Evolutionary conservation across 2,113 vertebrate species (phyloP).

Genomic region (Takifugu bimaculatus): DNA sequence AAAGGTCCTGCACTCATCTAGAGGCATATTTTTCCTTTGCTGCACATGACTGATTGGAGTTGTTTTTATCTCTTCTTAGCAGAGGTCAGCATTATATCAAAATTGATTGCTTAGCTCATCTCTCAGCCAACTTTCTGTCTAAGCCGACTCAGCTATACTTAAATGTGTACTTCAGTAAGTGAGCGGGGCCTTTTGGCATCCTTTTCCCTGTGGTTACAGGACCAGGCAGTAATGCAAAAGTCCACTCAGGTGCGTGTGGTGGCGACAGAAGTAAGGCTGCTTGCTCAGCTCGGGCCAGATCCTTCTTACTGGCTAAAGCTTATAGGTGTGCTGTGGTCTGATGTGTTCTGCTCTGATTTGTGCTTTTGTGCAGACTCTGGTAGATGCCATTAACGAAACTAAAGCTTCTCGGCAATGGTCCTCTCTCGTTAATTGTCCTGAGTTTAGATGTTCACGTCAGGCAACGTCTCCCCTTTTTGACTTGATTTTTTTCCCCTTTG

Average conservation of each 20-base stretch:
- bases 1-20: not conserved
- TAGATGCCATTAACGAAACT: conserved; percentile 59
- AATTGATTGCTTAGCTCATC: not conserved
- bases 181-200: conserved; percentile 40
- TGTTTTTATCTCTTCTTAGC: not conserved
- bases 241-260: conserved; percentile 69
- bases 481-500: too few species aligned
- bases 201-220: conserved; percentile 75
- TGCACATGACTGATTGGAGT: not conserved
- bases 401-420: conserved; percentile 26
- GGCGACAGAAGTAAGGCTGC: conserved; percentile 57
- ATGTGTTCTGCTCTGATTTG: conserved; percentile 48
- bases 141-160: conserved; percentile 2
- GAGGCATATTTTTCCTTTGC: not conserved
- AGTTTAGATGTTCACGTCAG: too few species aligned
- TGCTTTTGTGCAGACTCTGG: conserved; percentile 6
- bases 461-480: too few species aligned
- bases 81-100: not conserved
- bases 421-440: too few species aligned
- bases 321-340: conserved; percentile 66
- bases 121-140: not conserved
- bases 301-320: conserved; percentile 57
- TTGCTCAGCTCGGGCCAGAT: conserved; percentile 37
- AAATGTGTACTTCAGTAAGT: conserved; percentile 8
- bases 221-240: conserved; percentile 61